A percentile compares a stretch with the other conserved stretches of the same genome.
These are phyloP conservation scores for Neocrepidodera transversa DNA, from an alignment of 2,888 invertebrate genomes.

Conservation along the genomic window DNA sequence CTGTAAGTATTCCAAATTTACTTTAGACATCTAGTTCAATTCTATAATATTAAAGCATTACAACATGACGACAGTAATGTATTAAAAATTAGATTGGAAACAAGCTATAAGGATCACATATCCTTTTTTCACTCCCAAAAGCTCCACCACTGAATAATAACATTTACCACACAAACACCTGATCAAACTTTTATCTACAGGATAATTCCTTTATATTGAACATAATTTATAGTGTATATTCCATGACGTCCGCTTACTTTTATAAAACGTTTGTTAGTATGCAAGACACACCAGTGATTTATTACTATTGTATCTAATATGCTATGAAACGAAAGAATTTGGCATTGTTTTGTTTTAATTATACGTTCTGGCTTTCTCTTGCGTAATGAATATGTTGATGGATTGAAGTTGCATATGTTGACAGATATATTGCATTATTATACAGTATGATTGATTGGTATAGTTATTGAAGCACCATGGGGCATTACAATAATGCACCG, in stretches of 20 bases:
- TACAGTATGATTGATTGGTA: conserved; percentile 22
- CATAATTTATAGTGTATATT: conserved; percentile 39
- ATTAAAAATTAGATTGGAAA: too few species aligned
- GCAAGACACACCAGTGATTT: conserved; percentile 33
- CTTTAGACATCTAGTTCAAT: too few species aligned
- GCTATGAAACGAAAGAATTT: conserved; percentile 34
- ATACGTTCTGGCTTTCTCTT: conserved; percentile 33
- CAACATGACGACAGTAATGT: too few species aligned
- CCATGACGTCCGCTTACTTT: conserved; percentile 34
- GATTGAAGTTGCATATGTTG: conserved; percentile 32
- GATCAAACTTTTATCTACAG: conserved; percentile 38
- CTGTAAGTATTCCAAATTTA: too few species aligned
- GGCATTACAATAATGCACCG: conserved; percentile 17
- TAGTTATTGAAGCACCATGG: conserved; percentile 20
- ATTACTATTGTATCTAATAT: conserved; percentile 35
- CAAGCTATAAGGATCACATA: too few species aligned
- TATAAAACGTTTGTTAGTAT: conserved; percentile 31
- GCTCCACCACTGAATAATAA: conserved; percentile 17
- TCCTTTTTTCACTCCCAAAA: neutral
- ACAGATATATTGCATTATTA: conserved; percentile 34
- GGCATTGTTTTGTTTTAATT: conserved; percentile 39
- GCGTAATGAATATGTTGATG: conserved; percentile 32
- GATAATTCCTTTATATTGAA: conserved; percentile 39
- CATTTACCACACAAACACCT: conserved; percentile 35
- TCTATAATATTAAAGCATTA: too few species aligned